Evolutionary conservation across 2,113 vertebrate species (phyloP), one percentile per base, ranked within the genome.

Genomic region (Otus sunia): DNA sequence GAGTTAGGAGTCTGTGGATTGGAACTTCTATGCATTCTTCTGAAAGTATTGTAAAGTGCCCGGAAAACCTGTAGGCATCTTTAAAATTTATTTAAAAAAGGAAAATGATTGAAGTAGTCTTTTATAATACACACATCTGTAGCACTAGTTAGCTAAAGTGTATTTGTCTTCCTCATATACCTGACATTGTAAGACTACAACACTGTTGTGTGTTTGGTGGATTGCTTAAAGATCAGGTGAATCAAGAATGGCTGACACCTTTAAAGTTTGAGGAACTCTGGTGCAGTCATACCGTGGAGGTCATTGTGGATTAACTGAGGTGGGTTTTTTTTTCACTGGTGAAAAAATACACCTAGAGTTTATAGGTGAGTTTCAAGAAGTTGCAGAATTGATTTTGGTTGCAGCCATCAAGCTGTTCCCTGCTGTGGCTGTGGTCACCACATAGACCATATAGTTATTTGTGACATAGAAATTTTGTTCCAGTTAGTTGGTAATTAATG

Each of bases 401-500:
- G 34, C 41, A 80, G 66, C 41, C 36, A 64, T 64, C 23, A 72
- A 72, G 23, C 3, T 45, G 18, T 21, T 36, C 15, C 10, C 15
- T 74, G 29, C 34, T 89, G 52, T 32, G 39, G 22, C 32, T 78
- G 19, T 50, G 67, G 58, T 56, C 53, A 69, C 30, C 5, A 3
- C 23, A 41, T 2, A 90, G 80, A 85, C n/a, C 56, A 12, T 13
- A n/a, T 69, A 49, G 72, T 50, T 66, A 45, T 66, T 73, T 87
- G 50, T 66, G 43, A 45, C 3, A 3, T 9, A 45, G 62, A 96
- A 90, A 86, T 80, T 72, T 60, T 82, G 9, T 92, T 95, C 68
- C 81, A 27, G 34, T 67, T 95, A 94, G 67, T 62, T 74, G 34
- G 15, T 86, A 96, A 97, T 96, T 83, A 96, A 83, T 72, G 62